Conservation (phyloP, 2,888 invertebrate species). For the Drosophila fulvimacula region DNA sequence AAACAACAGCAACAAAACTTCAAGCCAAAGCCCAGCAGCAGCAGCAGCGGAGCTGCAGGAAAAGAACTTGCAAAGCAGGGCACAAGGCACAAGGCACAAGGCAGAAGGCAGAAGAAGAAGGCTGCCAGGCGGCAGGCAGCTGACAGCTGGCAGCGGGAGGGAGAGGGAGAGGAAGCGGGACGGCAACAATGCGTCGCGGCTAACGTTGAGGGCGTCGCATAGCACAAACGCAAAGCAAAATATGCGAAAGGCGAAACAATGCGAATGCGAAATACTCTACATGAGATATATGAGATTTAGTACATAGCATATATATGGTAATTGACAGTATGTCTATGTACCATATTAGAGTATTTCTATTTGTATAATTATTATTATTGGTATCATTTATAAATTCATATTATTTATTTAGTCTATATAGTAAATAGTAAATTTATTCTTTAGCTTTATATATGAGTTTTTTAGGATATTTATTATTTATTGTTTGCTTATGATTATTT, state of each 20-base stretch:
- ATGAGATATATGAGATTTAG: too few species aligned
- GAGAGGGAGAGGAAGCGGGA: neutral
- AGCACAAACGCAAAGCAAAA: slow-evolving; percentile 24
- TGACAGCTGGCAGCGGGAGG: neutral
- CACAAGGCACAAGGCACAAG: neutral
- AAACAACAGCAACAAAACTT: slow-evolving; percentile 36
- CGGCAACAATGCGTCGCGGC: slow-evolving; percentile 57
- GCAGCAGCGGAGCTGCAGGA: slow-evolving; percentile 15
- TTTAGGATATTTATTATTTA: too few species aligned
- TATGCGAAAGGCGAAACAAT: neutral
- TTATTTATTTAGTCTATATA: neutral
- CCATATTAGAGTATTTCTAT: too few species aligned
- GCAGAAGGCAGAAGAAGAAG: neutral
- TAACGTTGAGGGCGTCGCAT: slow-evolving; percentile 40
- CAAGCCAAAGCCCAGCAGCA: slow-evolving; percentile 28
- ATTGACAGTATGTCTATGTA: too few species aligned
- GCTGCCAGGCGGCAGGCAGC: neutral
- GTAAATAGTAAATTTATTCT: too few species aligned
- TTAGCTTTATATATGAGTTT: too few species aligned
- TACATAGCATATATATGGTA: too few species aligned
- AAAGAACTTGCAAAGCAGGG: slow-evolving; percentile 6
- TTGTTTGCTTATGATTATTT: too few species aligned
- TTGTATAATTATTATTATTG: too few species aligned
- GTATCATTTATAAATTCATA: too few species aligned
- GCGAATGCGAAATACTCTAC: slow-evolving; percentile 20